Conservation (phyloP, 2,888 invertebrate species). For the Cordilura impudica region DNA sequence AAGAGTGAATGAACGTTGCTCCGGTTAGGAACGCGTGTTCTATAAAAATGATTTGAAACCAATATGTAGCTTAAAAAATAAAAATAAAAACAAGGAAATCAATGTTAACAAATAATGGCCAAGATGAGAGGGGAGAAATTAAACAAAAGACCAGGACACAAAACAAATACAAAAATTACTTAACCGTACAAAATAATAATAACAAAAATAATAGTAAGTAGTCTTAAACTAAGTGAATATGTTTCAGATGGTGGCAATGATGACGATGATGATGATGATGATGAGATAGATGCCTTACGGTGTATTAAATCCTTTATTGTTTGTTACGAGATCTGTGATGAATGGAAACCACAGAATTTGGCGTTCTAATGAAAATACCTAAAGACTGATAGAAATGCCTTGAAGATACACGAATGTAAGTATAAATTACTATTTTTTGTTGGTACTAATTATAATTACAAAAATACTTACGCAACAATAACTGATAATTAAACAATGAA, state of each 20-base stretch:
- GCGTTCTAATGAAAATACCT: slow-evolving; percentile 13
- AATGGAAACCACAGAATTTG: slow-evolving; percentile 34
- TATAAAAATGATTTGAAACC: slow-evolving; percentile 52
- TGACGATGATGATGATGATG: background rate
- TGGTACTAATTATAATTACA: slow-evolving; percentile 1
- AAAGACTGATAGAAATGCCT: slow-evolving; percentile 44
- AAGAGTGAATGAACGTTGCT: slow-evolving; percentile 10
- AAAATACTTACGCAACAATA: background rate
- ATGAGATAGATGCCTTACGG: slow-evolving; percentile 24
- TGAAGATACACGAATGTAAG: slow-evolving; percentile 25
- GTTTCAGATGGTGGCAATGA: slow-evolving; percentile 24
- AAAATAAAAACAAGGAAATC: slow-evolving; percentile 28
- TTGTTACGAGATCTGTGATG: background rate
- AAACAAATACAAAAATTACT: slow-evolving; percentile 47
- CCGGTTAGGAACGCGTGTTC: slow-evolving; percentile 37
- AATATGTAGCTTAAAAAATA: slow-evolving; percentile 29
- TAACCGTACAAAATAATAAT: slow-evolving; percentile 35
- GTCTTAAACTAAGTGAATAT: slow-evolving; percentile 22
- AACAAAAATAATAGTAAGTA: slow-evolving; percentile 13
- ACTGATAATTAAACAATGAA: slow-evolving; percentile 15
- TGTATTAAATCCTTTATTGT: slow-evolving; percentile 34
- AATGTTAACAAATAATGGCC: slow-evolving; percentile 11
- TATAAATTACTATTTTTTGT: slow-evolving; percentile 45
- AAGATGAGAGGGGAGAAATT: background rate
- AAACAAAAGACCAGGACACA: slow-evolving; percentile 43